These are phyloP conservation scores for Helicoverpa assulta DNA, from an alignment of 2,888 invertebrate species.

Conservation along the genomic window DNA sequence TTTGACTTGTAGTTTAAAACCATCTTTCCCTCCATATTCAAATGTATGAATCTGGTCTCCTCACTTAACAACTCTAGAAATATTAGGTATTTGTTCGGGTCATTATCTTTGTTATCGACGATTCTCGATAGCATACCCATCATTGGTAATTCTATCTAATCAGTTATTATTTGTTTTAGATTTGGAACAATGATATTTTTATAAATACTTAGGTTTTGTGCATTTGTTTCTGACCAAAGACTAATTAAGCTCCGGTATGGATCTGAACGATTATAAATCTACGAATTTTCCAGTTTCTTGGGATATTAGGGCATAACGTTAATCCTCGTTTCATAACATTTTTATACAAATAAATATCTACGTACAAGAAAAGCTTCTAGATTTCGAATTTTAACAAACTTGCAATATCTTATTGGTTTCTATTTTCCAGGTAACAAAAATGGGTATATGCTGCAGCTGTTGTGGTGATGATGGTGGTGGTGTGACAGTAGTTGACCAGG, in stretches of 20 bases:
- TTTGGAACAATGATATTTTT: constrained; percentile 19
- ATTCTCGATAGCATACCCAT: neutral
- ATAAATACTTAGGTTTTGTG: too few relatives aligned
- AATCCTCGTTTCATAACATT: too few relatives aligned
- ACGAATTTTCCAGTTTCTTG: too few relatives aligned
- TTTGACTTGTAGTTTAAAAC: too few relatives aligned
- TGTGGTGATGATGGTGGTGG: constrained; percentile 64
- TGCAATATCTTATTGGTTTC: neutral
- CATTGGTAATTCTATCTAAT: constrained; percentile 20
- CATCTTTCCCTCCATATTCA: too few relatives aligned
- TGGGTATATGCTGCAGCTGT: constrained; percentile 73
- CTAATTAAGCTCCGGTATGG: neutral
- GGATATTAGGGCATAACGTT: too few relatives aligned
- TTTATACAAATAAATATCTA: too few relatives aligned
- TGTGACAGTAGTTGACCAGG: constrained; percentile 69
- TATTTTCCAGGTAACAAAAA: constrained; percentile 51
- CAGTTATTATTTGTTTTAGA: constrained; percentile 19
- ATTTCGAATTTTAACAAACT: too few relatives aligned
- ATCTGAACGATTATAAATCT: too few relatives aligned
- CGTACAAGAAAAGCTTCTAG: too few relatives aligned
- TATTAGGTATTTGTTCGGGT: neutral
- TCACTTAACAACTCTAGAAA: neutral
- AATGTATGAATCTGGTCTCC: neutral
- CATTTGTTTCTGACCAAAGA: neutral
- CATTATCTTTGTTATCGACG: neutral